Conservation (phyloP, 1,140 invertebrate genomes). For the Cephus cinctus region DNA sequence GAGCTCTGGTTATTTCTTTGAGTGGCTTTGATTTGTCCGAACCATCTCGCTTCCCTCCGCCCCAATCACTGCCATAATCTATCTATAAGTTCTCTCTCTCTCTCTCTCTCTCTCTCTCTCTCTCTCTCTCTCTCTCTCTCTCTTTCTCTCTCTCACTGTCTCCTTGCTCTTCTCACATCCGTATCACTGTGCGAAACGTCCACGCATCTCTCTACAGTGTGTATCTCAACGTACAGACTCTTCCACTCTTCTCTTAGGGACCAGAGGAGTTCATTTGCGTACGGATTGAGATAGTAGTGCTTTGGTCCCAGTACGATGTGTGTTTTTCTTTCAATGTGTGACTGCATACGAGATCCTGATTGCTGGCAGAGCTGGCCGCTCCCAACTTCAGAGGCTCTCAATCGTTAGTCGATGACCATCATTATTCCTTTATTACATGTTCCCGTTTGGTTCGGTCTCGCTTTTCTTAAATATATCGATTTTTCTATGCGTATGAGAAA, state of each 20-base stretch:
- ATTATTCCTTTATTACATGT: no score
- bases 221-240: no score
- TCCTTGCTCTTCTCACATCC: no score
- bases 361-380: slow-evolving; percentile 38
- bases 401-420: no score
- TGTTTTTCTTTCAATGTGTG: slow-evolving; percentile 45
- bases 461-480: no score
- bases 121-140: no score
- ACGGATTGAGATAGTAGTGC: slow-evolving; percentile 53
- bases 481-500: no score
- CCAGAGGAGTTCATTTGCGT: slow-evolving; percentile 48
- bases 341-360: slow-evolving; percentile 43
- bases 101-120: slow-evolving; percentile 14
- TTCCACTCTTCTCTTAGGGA: slow-evolving; percentile 34
- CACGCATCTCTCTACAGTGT: slow-evolving; percentile 16
- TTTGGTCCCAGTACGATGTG: slow-evolving; percentile 38
- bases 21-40: slow-evolving; percentile 48
- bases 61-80: slow-evolving; percentile 12
- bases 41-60: not conserved
- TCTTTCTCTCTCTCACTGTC: no score
- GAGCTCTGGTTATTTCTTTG: slow-evolving; percentile 52
- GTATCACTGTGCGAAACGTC: no score
- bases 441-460: no score
- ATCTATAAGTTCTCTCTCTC: slow-evolving; percentile 20
- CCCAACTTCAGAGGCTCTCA: slow-evolving; percentile 33